Evolutionary conservation across 1,140 invertebrate species (phyloP), one percentile per base, ranked within the genome.

Genomic region (Nomia melanderi): DNA sequence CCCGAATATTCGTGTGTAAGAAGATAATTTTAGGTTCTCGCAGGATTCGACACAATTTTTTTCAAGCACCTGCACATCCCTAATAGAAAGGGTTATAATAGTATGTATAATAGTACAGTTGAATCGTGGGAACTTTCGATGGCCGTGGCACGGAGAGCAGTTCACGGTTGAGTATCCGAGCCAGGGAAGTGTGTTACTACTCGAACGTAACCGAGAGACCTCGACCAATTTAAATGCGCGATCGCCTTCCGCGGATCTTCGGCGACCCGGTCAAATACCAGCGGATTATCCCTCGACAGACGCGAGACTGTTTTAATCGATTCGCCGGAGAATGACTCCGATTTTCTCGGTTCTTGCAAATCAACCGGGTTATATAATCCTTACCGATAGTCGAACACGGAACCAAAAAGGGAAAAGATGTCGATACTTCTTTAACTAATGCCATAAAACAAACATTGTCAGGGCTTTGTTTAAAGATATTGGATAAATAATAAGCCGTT

Each of bases 171-270:
- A 67, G 77, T 77, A 70, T 60, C 59, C 81, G 62, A 72, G 69
- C 73, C 27, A 57, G 72, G 64, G 81, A 84, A 83, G 77, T 83
- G 78, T 83, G 81, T 83, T 83, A 80, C 82, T 84, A 84, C 67
- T 77, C 77, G 80, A 84, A 77, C 82, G 82, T 84, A 84, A 83
- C 81, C 82, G 81, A 83, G 77, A 84, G 81, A 83, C 82, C 82
- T 83, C 82, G 83, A 81, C 75, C 82, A 84, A 85, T 81, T 85
- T 81, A 85, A 81, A 84, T 77, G 83, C 71, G 70, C 77, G 77
- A 83, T 84, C 77, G 69, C 81, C 77, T 84, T 79, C 82, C 76
- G 83, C 78, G 82, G 78, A 77, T 71, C 65, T n/a, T 65, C 74
- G 53, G 62, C 65, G 41, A 75, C 77, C 76, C 75, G 78, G 62